Conservation (phyloP, 1,140 invertebrate genomes). For the Bilobella aurantiaca region DNA sequence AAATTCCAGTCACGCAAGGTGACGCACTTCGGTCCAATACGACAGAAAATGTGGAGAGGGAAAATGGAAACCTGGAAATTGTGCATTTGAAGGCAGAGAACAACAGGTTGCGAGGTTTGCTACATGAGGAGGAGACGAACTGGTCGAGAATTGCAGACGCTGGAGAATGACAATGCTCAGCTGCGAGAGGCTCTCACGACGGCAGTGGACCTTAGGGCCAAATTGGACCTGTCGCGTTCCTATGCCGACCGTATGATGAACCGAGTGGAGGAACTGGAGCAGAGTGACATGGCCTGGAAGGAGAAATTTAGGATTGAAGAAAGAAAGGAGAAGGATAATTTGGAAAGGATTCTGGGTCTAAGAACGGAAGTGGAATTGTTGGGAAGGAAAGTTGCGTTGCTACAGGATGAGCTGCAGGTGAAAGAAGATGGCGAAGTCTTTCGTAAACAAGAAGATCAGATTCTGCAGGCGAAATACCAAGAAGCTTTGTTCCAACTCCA, state of each 20-base stretch:
- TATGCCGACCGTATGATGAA: slow-evolving; percentile 36
- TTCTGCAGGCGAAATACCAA: slow-evolving; percentile 23
- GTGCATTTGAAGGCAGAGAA: slow-evolving; percentile 35
- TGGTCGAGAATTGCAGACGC: slow-evolving; percentile 35
- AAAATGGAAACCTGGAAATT: no score
- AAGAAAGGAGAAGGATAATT: slow-evolving; percentile 20
- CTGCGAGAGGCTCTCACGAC: slow-evolving; percentile 35
- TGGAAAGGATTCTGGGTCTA: slow-evolving; percentile 21
- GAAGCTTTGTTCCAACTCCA: slow-evolving; percentile 15
- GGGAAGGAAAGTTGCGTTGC: slow-evolving; percentile 27
- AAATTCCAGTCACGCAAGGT: no score
- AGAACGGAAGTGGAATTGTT: slow-evolving; percentile 29
- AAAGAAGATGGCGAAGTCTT: slow-evolving; percentile 16
- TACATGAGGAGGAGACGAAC: slow-evolving; percentile 40
- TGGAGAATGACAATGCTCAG: slow-evolving; percentile 37
- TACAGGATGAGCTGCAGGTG: slow-evolving; percentile 30
- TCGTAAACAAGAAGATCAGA: slow-evolving; percentile 29
- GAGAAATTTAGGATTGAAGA: slow-evolving; percentile 33
- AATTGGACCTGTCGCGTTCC: slow-evolving; percentile 36
- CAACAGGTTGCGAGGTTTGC: slow-evolving; percentile 35
- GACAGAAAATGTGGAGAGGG: no score
- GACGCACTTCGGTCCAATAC: no score
- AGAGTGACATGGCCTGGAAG: slow-evolving; percentile 32
- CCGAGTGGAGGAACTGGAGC: slow-evolving; percentile 39
- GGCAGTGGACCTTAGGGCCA: slow-evolving; percentile 28